Evolutionary conservation across 2,113 vertebrate genomes (phyloP).

Genomic region (Entomyzon cyanotis): DNA sequence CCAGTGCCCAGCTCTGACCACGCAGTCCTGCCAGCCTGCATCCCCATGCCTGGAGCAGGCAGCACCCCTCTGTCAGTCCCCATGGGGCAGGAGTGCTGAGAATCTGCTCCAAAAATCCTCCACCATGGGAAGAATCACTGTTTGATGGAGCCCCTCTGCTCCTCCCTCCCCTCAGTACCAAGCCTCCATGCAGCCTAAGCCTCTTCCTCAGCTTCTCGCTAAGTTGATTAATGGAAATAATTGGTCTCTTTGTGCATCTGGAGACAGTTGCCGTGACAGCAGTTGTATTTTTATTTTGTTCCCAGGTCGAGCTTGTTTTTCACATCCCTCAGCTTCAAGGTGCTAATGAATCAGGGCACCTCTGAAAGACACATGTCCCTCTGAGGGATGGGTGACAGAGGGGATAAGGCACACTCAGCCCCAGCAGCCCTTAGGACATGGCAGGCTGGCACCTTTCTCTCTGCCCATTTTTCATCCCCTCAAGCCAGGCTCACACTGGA

Average conservation of each 20-base stretch:
- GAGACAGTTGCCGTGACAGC: slow-evolving; percentile 65
- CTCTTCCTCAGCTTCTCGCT: slow-evolving; percentile 17
- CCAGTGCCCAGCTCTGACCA: background rate
- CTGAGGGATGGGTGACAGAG: background rate
- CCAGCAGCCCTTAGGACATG: background rate
- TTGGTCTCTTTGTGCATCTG: slow-evolving; percentile 54
- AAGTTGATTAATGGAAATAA: slow-evolving; percentile 64
- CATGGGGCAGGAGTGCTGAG: rapidly evolving
- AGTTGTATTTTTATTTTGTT: slow-evolving; percentile 57
- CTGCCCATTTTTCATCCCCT: background rate
- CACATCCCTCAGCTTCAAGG: background rate
- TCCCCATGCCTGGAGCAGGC: background rate
- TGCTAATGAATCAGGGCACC: background rate
- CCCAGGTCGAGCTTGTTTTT: slow-evolving; percentile 37
- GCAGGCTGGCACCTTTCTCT: background rate
- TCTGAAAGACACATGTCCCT: rapidly evolving
- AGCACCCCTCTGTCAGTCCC: background rate
- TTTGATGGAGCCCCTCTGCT: background rate
- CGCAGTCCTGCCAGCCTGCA: background rate
- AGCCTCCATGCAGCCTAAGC: background rate
- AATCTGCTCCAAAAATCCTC: background rate
- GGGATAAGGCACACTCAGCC: rapidly evolving
- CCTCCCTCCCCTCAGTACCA: background rate
- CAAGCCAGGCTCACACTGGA: rapidly evolving
- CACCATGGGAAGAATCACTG: rapidly evolving